Evolutionary conservation across 2,113 vertebrate genomes (phyloP).

Genomic region (Gallinago undulata): DNA sequence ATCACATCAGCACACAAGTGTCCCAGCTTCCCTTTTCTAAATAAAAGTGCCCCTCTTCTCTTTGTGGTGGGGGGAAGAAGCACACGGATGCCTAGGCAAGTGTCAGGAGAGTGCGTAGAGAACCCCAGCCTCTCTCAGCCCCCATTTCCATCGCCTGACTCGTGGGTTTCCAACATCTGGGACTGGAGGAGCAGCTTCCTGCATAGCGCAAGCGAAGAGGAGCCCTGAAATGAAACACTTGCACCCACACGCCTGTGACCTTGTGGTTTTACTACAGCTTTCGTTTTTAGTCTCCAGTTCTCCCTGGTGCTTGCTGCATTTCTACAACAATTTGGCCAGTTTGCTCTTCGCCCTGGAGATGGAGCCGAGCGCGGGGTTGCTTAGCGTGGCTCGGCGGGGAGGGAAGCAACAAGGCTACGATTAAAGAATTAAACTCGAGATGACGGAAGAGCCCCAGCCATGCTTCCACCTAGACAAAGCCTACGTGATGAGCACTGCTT

Average conservation of each 20-base stretch:
- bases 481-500: conserved; percentile 20
- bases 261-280: conserved; percentile 58
- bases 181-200: neutral
- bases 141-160: neutral
- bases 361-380: neutral
- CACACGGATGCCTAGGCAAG: neutral
- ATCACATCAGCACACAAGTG: neutral
- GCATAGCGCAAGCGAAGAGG: neutral
- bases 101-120: neutral
- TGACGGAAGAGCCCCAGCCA: conserved; percentile 53
- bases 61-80: neutral
- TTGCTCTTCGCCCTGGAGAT: neutral
- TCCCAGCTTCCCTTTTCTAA: neutral
- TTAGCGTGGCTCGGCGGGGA: neutral
- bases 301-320: neutral
- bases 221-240: neutral
- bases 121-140: neutral
- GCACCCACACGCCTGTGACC: conserved; percentile 16
- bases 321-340: conserved; percentile 6
- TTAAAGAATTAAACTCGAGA: conserved; percentile 49
- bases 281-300: conserved; percentile 11
- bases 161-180: neutral
- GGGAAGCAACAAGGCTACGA: conserved; percentile 30
- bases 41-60: neutral
- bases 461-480: conserved; percentile 40